phyloP scores from a whole-genome alignment of 1,140 invertebrate genomes.

The Megalopta genalis region DNA sequence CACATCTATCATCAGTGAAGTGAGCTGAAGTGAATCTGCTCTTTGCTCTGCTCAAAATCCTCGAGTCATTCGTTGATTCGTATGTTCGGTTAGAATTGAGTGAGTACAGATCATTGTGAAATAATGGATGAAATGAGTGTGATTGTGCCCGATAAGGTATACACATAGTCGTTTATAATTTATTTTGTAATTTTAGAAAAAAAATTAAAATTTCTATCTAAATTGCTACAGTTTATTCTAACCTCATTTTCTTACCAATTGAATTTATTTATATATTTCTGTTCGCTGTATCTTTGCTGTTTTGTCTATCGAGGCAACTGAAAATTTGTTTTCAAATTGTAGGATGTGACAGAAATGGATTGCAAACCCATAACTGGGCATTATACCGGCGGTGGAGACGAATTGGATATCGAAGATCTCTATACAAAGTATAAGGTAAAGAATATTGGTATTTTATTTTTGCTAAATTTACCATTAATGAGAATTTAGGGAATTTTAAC shows the following conservation, averaged over 20 bases:
- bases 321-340: conserved; percentile 54
- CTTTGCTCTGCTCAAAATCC: conserved; percentile 34
- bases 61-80: conserved; percentile 52
- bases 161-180: conserved; percentile 25
- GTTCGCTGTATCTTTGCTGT: background rate
- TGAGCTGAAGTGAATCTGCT: background rate
- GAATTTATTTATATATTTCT: conserved; percentile 1
- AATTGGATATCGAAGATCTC: conserved; percentile 92
- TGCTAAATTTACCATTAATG: conserved; percentile 21
- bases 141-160: conserved; percentile 86
- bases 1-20: background rate
- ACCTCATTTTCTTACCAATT: conserved; percentile 14
- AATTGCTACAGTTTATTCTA: conserved; percentile 11
- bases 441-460: conserved; percentile 2
- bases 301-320: conserved; percentile 9
- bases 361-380: conserved; percentile 81
- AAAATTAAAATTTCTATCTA: conserved; percentile 1
- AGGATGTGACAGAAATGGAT: conserved; percentile 84
- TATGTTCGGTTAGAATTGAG: conserved; percentile 11
- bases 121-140: conserved; percentile 87
- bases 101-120: background rate
- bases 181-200: background rate
- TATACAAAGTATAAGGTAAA: conserved; percentile 95
- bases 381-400: conserved; percentile 83
- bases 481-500: conserved; percentile 55